These are phyloP conservation scores for Micronisus gabar DNA, from an alignment of 2,113 vertebrate species.

Conservation along the genomic window DNA sequence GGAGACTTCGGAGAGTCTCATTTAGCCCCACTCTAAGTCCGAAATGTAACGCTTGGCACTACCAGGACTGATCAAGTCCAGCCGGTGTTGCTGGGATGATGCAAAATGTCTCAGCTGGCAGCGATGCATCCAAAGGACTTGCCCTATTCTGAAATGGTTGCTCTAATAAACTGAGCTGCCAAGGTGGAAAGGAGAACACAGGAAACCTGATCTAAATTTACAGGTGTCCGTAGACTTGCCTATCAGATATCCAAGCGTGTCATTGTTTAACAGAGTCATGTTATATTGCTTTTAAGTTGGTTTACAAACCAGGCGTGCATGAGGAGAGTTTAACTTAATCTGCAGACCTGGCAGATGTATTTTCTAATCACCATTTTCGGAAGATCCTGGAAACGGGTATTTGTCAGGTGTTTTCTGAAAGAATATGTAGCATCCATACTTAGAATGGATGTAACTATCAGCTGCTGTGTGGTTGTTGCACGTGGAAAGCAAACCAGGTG, in stretches of 20 bases:
- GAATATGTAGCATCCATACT: not conserved
- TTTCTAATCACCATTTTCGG: not conserved
- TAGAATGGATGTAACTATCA: not conserved
- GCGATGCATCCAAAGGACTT: fast-evolving
- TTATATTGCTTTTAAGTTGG: not conserved
- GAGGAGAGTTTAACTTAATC: not conserved
- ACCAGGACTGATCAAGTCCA: too few species aligned
- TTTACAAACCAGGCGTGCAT: not conserved
- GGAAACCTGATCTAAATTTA: not conserved
- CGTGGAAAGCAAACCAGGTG: not conserved
- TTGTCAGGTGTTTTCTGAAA: not conserved
- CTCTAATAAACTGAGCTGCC: not conserved
- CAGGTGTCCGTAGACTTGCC: not conserved
- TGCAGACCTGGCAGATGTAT: not conserved
- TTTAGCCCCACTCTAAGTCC: not conserved
- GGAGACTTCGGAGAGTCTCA: not conserved
- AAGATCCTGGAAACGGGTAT: not conserved
- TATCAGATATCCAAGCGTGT: not conserved
- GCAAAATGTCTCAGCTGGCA: not conserved
- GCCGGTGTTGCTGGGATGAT: fast-evolving
- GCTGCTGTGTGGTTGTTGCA: not conserved
- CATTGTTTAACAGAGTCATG: not conserved
- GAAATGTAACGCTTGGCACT: fast-evolving
- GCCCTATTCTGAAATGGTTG: not conserved
- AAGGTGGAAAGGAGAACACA: not conserved